These are phyloP conservation scores for Mayetiola destructor DNA, from an alignment of 2,888 invertebrate genomes.

Conservation along the genomic window DNA sequence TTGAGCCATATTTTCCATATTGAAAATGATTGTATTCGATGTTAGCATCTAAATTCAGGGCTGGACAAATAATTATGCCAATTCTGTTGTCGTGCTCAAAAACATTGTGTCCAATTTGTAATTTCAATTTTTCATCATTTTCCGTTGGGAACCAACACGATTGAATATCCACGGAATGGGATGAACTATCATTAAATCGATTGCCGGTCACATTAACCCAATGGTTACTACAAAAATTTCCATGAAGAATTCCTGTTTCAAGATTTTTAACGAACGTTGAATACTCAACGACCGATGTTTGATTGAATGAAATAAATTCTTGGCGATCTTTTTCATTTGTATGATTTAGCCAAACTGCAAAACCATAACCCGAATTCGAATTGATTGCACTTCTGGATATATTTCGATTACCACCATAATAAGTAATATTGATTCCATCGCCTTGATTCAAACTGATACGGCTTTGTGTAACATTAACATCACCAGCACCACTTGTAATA, in stretches of 20 bases:
- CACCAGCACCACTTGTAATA: conserved; percentile 79
- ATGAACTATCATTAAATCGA: conserved; percentile 62
- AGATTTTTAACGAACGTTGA: conserved; percentile 76
- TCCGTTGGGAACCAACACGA: conserved; percentile 59
- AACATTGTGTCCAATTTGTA: conserved; percentile 75
- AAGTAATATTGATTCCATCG: conserved; percentile 90
- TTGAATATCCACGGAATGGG: conserved; percentile 65
- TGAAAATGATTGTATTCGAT: conserved; percentile 84
- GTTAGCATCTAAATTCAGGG: conserved; percentile 58
- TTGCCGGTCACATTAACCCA: conserved; percentile 89
- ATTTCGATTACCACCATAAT: conserved; percentile 86
- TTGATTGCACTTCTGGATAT: conserved; percentile 74
- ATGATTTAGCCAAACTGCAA: conserved; percentile 82
- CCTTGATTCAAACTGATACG: conserved; percentile 81
- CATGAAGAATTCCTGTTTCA: conserved; percentile 77
- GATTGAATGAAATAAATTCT: conserved; percentile 66
- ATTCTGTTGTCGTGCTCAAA: conserved; percentile 64
- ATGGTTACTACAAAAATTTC: conserved; percentile 78
- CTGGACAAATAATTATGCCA: conserved; percentile 64
- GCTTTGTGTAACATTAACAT: conserved; percentile 84
- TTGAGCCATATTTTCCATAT: conserved; percentile 64
- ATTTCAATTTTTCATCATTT: conserved; percentile 39
- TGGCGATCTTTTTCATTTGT: conserved; percentile 45
- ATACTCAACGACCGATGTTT: conserved; percentile 75
- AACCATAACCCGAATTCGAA: conserved; percentile 76